Evolutionary conservation across 2,797 vertebrate species (phyloP), one percentile per base, ranked within the genome.

Genomic region (Strix occidentalis): DNA sequence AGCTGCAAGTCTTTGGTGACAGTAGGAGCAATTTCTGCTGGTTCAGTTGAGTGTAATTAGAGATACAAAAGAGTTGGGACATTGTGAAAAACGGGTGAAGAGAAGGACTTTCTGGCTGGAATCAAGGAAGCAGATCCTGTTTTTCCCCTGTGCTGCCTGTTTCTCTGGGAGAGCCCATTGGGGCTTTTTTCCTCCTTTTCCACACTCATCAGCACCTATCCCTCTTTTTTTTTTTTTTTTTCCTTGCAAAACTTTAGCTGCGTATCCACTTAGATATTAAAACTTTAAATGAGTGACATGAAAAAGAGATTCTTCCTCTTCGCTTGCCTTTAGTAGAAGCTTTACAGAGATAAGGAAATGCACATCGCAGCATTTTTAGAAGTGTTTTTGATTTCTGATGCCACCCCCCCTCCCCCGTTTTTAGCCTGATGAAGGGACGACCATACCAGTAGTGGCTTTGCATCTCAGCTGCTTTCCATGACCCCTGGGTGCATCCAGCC

Each of bases 361-460:
- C 13, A 25, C 17, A 11, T 3, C 0, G 4, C 33, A 48, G 39
- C 23, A 6, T 33, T 75, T 45, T 35, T n/a, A 1, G 21, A 31
- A 23, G 11, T 17, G 23, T 4, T 6, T 46, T 53, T 53, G 13
- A 31, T 64, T 39, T 76, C 45, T 35, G 25, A 43, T 24, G 21
- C 28, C 28, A 5, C 1, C 13, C 20, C 20, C 13, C 16, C 16
- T 5, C 43, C 10, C 5, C 3, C 7, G 4, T 37, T 50, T 57
- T 63, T 69, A 63, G 61, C 26, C 83, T 56, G 18, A 2, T 21
- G 48, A 29, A 61, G 35, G 35, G 53, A 7, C 31, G 60, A 28
- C 37, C 2, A 3, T 41, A 20, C 15, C 25, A 13, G 57, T 5
- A 33, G 11, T 28, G 41, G 19, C 10, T 31, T 54, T 33, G 28